Base-by-base conservation (phyloP, 2,113 vertebrate genomes). In the Chamaea fasciata region DNA sequence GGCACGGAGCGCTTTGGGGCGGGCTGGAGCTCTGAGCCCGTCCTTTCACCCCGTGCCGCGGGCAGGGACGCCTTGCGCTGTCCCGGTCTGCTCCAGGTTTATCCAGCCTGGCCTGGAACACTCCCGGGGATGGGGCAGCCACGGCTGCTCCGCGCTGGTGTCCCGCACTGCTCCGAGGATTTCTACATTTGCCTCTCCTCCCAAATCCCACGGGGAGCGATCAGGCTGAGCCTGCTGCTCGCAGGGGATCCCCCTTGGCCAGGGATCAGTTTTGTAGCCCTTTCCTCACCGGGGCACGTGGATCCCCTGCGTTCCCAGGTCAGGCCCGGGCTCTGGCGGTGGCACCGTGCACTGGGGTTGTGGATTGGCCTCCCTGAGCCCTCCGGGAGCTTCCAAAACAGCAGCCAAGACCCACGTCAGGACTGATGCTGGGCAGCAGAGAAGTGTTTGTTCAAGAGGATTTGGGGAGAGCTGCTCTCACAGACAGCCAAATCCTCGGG, bases 221-320 rank as follows among this genome's bases (percentile, higher is more conserved):
- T 6, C 73, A 1, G 42, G 33, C 80, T 8, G 80, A 62, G 56
- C 47, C 57, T 11, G 21, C 33, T 5, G 3, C 52, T 28, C 3
- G 3, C 46, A 6, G 28, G 31, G 15, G 15, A 3, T 6, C 7
- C 1, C 9, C 9, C 7, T 12, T 6, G 35, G 23, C 49, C 11
- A 0, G 21, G 6, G 15, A 3, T 8, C 28, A 0, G 2, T 3
- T 18, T 1, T n/a, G n/a, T 13, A 3, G 52, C 44, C 15, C 10
- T 12, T 65, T 56, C 26, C 57, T 1, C 20, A 1, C 6, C 15
- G 4, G 1, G 57, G 7, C 21, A 1, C 6, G 6, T 2, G 28
- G 16, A 2, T 65, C 20, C 5, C 15, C 33, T 14, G 64, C 47
- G 2, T 2, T 27, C 11, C 13, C 65, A 11, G 4, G 4, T 8